Percentiles rank a stretch among this genome's conserved stretches.
Conservation (phyloP, 2,888 invertebrate species). For the Scaptodrosophila latifasciaeformis region DNA sequence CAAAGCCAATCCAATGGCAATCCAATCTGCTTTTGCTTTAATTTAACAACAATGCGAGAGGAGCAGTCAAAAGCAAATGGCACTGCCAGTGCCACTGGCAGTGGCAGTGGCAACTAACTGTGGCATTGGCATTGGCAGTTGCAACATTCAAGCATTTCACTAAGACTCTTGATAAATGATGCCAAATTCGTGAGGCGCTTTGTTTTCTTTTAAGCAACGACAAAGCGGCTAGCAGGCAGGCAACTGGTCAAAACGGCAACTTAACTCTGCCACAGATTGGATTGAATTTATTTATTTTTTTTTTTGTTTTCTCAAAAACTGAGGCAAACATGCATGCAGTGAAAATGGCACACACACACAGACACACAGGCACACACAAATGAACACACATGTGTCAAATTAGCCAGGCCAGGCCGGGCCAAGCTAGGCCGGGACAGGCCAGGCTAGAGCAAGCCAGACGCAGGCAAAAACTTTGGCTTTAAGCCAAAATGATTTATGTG, state of each 20-base stretch:
- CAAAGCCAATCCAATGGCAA: slow-evolving; percentile 8
- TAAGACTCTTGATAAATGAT: slow-evolving; percentile 56
- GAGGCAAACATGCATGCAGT: no score
- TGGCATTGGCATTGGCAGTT: no score
- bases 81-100: neutral
- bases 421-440: no score
- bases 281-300: no score
- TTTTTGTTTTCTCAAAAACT: no score
- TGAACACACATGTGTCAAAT: no score
- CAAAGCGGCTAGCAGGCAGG: neutral
- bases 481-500: slow-evolving; percentile 42
- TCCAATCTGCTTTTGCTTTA: neutral
- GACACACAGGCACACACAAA: no score
- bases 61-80: slow-evolving; percentile 10
- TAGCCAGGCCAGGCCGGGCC: no score
- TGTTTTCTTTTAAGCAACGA: slow-evolving; percentile 37
- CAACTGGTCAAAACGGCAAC: neutral
- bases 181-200: slow-evolving; percentile 61
- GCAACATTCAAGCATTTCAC: neutral
- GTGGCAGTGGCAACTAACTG: slow-evolving; percentile 7
- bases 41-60: slow-evolving; percentile 7
- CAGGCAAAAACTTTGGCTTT: neutral
- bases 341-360: no score
- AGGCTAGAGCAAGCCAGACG: no score
- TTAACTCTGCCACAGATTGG: no score